Evolutionary conservation across 2,113 vertebrate genomes (phyloP).

Genomic region (Fulmarus glacialis): DNA sequence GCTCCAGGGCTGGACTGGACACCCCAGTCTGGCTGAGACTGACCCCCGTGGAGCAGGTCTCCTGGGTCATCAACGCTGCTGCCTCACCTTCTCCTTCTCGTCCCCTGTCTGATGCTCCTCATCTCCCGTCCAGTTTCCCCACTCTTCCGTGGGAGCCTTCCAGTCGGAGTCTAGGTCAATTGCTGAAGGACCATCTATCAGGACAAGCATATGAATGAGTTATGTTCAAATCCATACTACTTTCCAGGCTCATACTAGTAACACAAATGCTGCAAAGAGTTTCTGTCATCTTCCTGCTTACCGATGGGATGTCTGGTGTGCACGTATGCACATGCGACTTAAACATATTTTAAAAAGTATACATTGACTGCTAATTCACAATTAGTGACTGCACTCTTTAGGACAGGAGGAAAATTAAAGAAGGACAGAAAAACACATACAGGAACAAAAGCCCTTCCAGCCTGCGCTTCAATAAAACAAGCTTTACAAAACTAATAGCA

Average conservation of each 20-base stretch:
- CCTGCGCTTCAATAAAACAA: background rate
- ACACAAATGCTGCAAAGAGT: background rate
- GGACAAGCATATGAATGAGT: background rate
- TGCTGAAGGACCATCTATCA: conserved; percentile 43
- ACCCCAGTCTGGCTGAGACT: background rate
- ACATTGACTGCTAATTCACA: background rate
- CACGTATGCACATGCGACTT: background rate
- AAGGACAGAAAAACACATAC: background rate
- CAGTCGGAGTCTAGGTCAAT: conserved; percentile 62
- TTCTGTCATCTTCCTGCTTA: background rate
- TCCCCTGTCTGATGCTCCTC: background rate
- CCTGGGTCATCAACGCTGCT: background rate
- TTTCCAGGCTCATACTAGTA: background rate
- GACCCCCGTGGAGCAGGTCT: background rate
- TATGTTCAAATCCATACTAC: background rate
- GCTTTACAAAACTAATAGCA: background rate
- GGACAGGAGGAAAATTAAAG: background rate
- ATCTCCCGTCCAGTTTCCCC: conserved; percentile 70
- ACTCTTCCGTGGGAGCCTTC: conserved; percentile 66
- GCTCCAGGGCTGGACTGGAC: background rate
- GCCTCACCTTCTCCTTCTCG: conserved; percentile 40
- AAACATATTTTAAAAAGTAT: background rate
- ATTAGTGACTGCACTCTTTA: background rate
- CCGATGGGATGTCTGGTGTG: background rate
- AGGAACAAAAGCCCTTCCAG: background rate